phyloP scores from a whole-genome alignment of 2,113 vertebrate species.

The Lampris incognitus region DNA sequence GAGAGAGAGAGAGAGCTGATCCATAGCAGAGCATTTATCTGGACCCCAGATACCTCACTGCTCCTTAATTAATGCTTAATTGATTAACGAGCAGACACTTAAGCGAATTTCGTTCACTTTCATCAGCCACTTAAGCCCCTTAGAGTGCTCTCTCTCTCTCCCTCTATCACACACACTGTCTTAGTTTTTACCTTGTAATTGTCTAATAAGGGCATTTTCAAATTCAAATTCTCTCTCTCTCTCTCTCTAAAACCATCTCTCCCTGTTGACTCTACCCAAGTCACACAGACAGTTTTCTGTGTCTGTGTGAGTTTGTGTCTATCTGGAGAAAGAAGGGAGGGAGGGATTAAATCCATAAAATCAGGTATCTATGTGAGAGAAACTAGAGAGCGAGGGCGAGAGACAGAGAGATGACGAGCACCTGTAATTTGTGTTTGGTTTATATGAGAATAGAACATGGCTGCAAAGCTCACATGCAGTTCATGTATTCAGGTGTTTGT shows the following conservation, averaged over 20 bases:
- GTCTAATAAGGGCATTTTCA: too few species aligned
- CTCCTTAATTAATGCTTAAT: conserved; percentile 72
- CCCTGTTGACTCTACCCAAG: conserved; percentile 32
- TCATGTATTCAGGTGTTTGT: too few species aligned
- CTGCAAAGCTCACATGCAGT: too few species aligned
- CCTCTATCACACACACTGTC: background rate
- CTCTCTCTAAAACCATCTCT: too few species aligned
- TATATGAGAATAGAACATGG: background rate
- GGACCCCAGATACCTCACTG: conserved; percentile 54
- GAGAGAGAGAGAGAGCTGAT: conserved; percentile 1
- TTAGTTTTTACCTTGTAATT: background rate
- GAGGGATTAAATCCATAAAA: background rate
- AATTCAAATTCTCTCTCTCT: background rate
- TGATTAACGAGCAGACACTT: conserved; percentile 73
- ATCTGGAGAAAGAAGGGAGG: background rate
- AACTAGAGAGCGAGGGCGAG: background rate
- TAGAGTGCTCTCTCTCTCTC: background rate
- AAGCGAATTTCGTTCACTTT: conserved; percentile 63
- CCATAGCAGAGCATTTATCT: conserved; percentile 41
- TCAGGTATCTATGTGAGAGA: background rate
- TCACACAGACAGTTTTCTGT: background rate
- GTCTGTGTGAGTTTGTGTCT: conserved; percentile 3
- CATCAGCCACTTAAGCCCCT: conserved; percentile 55
- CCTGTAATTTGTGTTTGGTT: conserved; percentile 23
- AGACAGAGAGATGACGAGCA: background rate